These are phyloP conservation scores for Girardinichthys multiradiatus DNA, from an alignment of 2,113 vertebrate genomes.

Conservation along the genomic window DNA sequence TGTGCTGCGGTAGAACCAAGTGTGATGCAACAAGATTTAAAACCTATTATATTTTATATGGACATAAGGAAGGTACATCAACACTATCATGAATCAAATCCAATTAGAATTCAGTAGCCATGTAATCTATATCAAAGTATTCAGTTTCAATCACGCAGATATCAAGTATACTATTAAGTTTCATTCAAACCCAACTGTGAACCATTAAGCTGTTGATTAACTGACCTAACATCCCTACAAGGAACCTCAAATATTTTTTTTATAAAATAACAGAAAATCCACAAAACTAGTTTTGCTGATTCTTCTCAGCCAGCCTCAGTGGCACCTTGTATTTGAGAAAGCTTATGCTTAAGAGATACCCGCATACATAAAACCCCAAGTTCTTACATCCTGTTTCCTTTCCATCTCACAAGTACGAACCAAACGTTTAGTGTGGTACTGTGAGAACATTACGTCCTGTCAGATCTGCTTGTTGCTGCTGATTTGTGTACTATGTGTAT, in stretches of 20 bases:
- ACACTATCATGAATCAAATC: not conserved
- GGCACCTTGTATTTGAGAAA: too few relatives aligned
- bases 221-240: not conserved
- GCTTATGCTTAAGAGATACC: too few relatives aligned
- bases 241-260: not conserved
- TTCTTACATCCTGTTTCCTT: too few relatives aligned
- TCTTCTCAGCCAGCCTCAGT: too few relatives aligned
- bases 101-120: not conserved
- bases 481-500: too few relatives aligned
- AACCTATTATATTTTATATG: not conserved
- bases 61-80: not conserved
- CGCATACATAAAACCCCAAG: too few relatives aligned
- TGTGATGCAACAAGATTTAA: not conserved
- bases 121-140: not conserved
- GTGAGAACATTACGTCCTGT: too few relatives aligned
- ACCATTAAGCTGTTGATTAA: not conserved
- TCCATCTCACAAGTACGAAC: too few relatives aligned
- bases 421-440: too few relatives aligned
- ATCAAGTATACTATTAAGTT: not conserved
- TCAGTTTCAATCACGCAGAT: not conserved
- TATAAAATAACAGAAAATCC: too few relatives aligned
- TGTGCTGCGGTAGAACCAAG: not conserved
- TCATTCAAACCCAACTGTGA: not conserved
- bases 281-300: too few relatives aligned
- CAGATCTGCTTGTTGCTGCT: too few relatives aligned